Percentiles rank a stretch among this genome's conserved stretches.
Conservation (phyloP, 2,888 invertebrate genomes). For the Trypoxylon attenuatum region DNA sequence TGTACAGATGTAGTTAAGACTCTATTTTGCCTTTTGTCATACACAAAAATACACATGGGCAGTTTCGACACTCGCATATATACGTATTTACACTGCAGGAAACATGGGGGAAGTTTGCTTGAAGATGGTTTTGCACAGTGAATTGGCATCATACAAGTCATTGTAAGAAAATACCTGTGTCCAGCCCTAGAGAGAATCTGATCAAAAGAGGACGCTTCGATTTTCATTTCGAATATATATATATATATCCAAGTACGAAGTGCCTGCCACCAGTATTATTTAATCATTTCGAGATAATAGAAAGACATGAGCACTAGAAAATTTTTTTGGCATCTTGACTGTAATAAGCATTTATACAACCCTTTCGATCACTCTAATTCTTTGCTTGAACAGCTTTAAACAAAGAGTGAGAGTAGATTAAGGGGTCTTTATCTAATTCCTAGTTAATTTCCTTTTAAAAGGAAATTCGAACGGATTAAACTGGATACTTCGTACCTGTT, state of each 20-base stretch:
- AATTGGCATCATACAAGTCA: constrained; percentile 35
- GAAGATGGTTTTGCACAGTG: constrained; percentile 30
- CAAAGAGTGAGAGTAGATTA: too few relatives aligned
- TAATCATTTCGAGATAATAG: too few relatives aligned
- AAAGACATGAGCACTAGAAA: too few relatives aligned
- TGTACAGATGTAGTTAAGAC: constrained; percentile 20
- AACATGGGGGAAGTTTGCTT: not conserved
- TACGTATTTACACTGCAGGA: constrained; percentile 26
- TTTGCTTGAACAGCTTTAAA: too few relatives aligned
- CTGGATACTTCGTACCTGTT: not conserved
- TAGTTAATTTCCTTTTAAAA: too few relatives aligned
- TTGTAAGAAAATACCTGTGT: constrained; percentile 63
- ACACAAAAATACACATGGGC: constrained; percentile 28
- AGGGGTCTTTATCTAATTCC: too few relatives aligned
- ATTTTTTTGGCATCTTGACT: not conserved
- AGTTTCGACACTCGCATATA: constrained; percentile 21
- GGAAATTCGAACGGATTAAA: not conserved
- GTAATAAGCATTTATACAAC: too few relatives aligned
- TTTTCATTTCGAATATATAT: not conserved
- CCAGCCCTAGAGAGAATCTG: constrained; percentile 51
- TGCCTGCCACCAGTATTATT: not conserved
- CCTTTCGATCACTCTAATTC: too few relatives aligned
- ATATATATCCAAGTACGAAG: constrained; percentile 2
- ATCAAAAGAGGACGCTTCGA: constrained; percentile 8
- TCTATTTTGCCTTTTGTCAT: constrained; percentile 2